phyloP scores from a whole-genome alignment of 2,113 vertebrate genomes.

The Tamias sibiricus region DNA sequence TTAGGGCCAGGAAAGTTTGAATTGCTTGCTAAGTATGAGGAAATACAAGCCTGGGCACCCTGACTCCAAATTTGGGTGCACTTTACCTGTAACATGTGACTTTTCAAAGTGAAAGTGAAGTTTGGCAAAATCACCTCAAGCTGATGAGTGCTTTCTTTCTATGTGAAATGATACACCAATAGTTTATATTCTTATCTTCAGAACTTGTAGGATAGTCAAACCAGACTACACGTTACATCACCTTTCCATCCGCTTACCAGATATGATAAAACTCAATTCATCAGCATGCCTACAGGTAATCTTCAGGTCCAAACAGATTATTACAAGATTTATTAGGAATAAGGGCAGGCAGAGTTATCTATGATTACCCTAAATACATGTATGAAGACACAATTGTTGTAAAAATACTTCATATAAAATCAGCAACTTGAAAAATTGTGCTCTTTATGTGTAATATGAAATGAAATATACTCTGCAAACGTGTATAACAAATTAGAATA shows the following conservation, averaged over 20 bases:
- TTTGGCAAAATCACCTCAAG: background rate
- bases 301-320: background rate
- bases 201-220: background rate
- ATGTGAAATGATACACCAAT: background rate
- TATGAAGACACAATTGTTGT: no score
- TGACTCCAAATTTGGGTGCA: background rate
- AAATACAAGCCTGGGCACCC: fast-evolving
- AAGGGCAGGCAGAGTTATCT: no score
- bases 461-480: no score
- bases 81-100: background rate
- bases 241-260: background rate
- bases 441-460: no score
- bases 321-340: background rate
- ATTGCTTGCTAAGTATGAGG: background rate
- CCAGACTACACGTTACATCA: background rate
- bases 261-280: background rate
- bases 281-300: background rate
- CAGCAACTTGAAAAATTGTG: no score
- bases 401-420: no score
- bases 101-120: background rate
- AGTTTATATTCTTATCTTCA: background rate
- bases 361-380: no score
- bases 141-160: no score
- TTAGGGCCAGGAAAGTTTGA: background rate
- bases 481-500: no score